A percentile compares a stretch with the other conserved stretches of the same genome.
Evolutionary conservation across 2,888 invertebrate species (phyloP).

Genomic region (Calliopum simillimum): DNA sequence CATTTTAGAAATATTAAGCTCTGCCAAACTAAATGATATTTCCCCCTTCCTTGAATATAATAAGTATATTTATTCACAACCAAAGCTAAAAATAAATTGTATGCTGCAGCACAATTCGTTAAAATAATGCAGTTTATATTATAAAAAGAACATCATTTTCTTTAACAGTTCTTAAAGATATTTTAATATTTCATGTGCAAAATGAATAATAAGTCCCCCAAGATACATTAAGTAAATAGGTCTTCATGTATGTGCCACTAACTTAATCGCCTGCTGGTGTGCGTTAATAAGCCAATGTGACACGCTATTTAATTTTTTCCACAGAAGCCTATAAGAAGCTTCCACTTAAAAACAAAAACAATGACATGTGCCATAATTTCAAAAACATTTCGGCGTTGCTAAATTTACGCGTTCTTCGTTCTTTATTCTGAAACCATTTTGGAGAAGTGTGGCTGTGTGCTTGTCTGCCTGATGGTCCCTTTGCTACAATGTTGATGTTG

Average conservation of each 20-base stretch:
- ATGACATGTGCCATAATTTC: conserved; percentile 20
- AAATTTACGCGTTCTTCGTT: conserved; percentile 1
- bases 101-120: too few species aligned
- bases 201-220: not conserved
- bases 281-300: conserved; percentile 29
- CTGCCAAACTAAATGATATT: too few species aligned
- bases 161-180: conserved; percentile 5
- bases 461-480: not conserved
- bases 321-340: conserved; percentile 1
- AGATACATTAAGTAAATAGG: not conserved
- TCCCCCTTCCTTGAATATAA: too few species aligned
- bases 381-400: conserved; percentile 2
- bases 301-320: conserved; percentile 16
- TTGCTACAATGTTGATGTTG: not conserved
- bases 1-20: too few species aligned
- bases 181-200: not conserved
- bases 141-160: conserved; percentile 14
- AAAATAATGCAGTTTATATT: not conserved
- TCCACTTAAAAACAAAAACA: conserved; percentile 5
- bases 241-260: not conserved
- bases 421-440: not conserved
- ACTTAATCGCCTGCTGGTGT: not conserved
- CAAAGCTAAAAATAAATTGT: too few species aligned
- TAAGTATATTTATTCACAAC: too few species aligned
- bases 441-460: not conserved